Evolutionary conservation across 2,888 invertebrate genomes (phyloP), one percentile per base, ranked within the genome.

Genomic region (Rhamnusium bicolor): DNA sequence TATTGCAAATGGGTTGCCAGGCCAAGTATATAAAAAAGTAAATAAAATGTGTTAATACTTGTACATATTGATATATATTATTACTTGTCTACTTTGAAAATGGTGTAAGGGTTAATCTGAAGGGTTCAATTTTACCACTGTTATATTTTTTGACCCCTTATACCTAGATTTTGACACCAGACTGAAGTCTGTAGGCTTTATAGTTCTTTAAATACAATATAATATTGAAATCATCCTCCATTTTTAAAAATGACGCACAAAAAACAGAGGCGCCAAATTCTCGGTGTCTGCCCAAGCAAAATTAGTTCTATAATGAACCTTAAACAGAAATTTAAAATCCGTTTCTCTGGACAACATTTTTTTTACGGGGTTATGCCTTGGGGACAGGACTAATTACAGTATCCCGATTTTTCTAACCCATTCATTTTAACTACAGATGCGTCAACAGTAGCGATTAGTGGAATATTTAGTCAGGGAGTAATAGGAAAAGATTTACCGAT

Each of bases 321-420:
- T 46, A 46, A 46, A 46, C 46, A 46, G 46, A 46, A 46, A 46
- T 46, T 46, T 46, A 2, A 46, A 46, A 46, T 46, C 46, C 46
- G 46, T 46, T 46, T 46, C 46, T 46, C 46, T 46, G 47, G 47
- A 47, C 47, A 47, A 47, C 47, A 47, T 47, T 47, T 47, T 47
- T 47, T 47, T 47, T 47, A 47, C 47, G 47, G 47, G 47, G 47
- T 47, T 47, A 47, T 47, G 47, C 47, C 47, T 47, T 47, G 47
- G 47, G 47, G 16, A 47, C 47, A 47, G 47, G 47, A 47, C 47
- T 32, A 32, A n/a, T n/a, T 24, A 6, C 24, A 24, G 6, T 24
- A 24, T 6, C 24, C 24, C 3, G 24, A 24, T 6, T 24, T 24
- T 24, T 2, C 2, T 24, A 24, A 24, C 3, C 24, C 24, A 4